phyloP scores from a whole-genome alignment of 2,797 vertebrate species.

The Takifugu ocellatus region DNA sequence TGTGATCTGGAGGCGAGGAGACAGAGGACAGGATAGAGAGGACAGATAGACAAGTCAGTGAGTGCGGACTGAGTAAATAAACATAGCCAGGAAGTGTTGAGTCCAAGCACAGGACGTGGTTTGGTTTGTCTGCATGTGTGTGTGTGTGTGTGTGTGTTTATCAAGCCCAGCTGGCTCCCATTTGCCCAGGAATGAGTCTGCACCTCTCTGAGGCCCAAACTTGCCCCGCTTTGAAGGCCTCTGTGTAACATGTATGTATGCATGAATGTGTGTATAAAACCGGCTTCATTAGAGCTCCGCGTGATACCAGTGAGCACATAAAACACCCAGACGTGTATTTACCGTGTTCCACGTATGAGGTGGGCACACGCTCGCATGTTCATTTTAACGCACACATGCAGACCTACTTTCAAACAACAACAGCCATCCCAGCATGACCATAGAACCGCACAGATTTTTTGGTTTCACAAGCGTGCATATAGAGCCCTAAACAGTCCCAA shows the following conservation, averaged over 20 bases:
- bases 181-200: conserved; percentile 76
- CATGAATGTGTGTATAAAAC: conserved; percentile 39
- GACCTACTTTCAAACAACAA: conserved; percentile 20
- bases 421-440: conserved; percentile 22
- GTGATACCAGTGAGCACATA: conserved; percentile 48
- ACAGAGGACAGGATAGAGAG: conserved; percentile 53
- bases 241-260: conserved; percentile 37
- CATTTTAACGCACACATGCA: conserved; percentile 23
- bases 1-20: conserved; percentile 23
- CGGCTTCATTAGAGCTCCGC: conserved; percentile 57
- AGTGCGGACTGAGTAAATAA: conserved; percentile 69
- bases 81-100: conserved; percentile 71
- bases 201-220: conserved; percentile 72
- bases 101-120: conserved; percentile 71
- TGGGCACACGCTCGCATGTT: conserved; percentile 27
- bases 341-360: conserved; percentile 27
- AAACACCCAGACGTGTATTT: conserved; percentile 52
- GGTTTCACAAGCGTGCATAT: conserved; percentile 69
- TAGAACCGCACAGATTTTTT: conserved; percentile 51
- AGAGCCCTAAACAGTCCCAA: conserved; percentile 69
- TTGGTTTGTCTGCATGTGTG: conserved; percentile 44
- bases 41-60: conserved; percentile 67
- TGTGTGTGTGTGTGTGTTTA: conserved; percentile 59
- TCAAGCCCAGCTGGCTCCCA: conserved; percentile 77
- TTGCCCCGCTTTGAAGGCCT: conserved; percentile 68